Evolutionary conservation across 2,113 vertebrate genomes (phyloP).

Genomic region (Eurypyga helias): DNA sequence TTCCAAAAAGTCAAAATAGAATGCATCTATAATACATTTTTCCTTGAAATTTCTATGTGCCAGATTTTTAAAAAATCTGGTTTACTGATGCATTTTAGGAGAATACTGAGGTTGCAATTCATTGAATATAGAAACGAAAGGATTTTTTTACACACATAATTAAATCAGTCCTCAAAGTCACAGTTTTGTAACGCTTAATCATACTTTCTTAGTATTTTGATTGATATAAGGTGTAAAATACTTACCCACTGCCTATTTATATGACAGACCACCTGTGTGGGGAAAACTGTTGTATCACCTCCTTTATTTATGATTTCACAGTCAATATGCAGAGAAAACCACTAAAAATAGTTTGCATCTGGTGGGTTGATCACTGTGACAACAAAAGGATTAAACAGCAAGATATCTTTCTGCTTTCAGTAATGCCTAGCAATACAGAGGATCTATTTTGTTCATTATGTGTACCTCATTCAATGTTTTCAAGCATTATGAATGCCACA

Average conservation of each 20-base stretch:
- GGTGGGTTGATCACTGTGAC: slow-evolving; percentile 22
- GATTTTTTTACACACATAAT: background rate
- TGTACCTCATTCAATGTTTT: slow-evolving; percentile 30
- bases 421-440: slow-evolving; percentile 1
- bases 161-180: background rate
- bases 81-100: background rate
- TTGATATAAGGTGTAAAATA: background rate
- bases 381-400: slow-evolving; percentile 61
- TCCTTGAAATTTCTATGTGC: background rate
- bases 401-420: slow-evolving; percentile 8
- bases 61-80: fast-evolving
- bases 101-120: background rate
- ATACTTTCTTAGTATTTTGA: background rate
- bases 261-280: background rate
- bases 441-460: slow-evolving; percentile 35
- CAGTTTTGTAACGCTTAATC: background rate
- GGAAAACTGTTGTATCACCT: background rate
- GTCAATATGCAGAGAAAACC: slow-evolving; percentile 16
- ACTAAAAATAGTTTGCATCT: slow-evolving; percentile 61
- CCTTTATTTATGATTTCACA: background rate
- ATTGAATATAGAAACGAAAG: background rate
- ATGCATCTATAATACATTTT: background rate
- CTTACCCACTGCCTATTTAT: background rate
- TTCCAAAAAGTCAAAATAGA: background rate
- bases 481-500: background rate